Evolutionary conservation across 2,113 vertebrate genomes (phyloP).

Genomic region (Mola mola): DNA sequence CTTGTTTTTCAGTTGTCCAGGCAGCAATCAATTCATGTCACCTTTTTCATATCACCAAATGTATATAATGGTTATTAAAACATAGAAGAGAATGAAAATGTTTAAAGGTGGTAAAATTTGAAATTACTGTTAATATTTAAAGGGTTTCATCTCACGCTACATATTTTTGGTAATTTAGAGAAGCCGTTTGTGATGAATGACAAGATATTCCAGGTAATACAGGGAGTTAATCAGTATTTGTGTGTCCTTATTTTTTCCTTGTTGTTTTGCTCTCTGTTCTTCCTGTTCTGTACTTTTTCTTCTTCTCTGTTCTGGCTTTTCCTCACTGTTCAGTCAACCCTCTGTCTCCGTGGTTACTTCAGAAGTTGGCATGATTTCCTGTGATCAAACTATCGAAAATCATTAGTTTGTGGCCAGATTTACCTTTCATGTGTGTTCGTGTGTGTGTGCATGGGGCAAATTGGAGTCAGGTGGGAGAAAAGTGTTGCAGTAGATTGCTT

Average conservation of each 20-base stretch:
- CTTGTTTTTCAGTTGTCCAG: not conserved
- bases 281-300: not conserved
- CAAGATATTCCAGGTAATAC: too few species aligned
- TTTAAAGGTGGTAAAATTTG: too few species aligned
- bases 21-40: not conserved
- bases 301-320: not conserved
- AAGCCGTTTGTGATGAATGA: too few species aligned
- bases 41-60: not conserved
- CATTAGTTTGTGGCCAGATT: not conserved
- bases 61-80: not conserved
- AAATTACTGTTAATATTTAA: conserved; percentile 28
- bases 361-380: not conserved
- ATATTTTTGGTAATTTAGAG: too few species aligned
- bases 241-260: not conserved
- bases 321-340: not conserved
- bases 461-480: conserved; percentile 12
- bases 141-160: not conserved
- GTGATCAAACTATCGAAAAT: not conserved
- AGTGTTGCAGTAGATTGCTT: conserved; percentile 1
- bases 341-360: too few species aligned
- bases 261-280: not conserved
- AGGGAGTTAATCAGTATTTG: too few species aligned
- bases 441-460: not conserved
- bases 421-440: not conserved
- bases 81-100: conserved; percentile 2